A percentile compares a stretch with the other conserved stretches of the same genome.
Conservation (phyloP, 2,113 vertebrate genomes). For the Aviceda subcristata region DNA sequence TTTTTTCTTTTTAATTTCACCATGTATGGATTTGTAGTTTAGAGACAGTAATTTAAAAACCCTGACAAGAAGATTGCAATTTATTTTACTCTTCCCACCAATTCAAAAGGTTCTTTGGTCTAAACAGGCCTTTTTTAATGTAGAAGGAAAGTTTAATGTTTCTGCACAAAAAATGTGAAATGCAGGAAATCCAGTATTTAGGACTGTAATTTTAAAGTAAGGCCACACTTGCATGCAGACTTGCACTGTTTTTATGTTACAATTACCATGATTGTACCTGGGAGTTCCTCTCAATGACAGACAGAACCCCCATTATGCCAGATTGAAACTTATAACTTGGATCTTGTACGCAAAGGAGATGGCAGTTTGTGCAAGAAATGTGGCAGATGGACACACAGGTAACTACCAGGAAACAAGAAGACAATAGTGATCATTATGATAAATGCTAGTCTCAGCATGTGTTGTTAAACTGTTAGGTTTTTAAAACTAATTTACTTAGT, state of each 20-base stretch:
- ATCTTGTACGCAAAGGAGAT: neutral
- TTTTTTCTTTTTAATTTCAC: neutral
- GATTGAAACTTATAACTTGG: too few relatives aligned
- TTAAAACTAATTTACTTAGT: constrained; percentile 19
- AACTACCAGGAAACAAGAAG: neutral
- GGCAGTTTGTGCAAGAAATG: neutral
- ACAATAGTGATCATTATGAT: neutral
- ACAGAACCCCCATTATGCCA: neutral
- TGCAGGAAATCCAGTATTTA: neutral
- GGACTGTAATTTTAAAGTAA: neutral
- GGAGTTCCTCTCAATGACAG: neutral
- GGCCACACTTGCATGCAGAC: neutral
- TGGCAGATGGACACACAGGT: neutral
- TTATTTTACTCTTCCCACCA: neutral
- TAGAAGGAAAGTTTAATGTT: neutral
- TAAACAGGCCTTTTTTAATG: neutral
- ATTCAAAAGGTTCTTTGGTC: neutral
- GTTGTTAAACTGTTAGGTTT: neutral
- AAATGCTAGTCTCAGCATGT: neutral
- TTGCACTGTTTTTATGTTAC: neutral
- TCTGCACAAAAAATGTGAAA: neutral
- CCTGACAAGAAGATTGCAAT: neutral
- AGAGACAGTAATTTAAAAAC: neutral
- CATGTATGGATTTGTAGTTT: neutral
- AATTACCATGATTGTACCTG: neutral